These are phyloP conservation scores for Neotoma lepida DNA, from an alignment of 2,113 vertebrate species.

Conservation along the genomic window DNA sequence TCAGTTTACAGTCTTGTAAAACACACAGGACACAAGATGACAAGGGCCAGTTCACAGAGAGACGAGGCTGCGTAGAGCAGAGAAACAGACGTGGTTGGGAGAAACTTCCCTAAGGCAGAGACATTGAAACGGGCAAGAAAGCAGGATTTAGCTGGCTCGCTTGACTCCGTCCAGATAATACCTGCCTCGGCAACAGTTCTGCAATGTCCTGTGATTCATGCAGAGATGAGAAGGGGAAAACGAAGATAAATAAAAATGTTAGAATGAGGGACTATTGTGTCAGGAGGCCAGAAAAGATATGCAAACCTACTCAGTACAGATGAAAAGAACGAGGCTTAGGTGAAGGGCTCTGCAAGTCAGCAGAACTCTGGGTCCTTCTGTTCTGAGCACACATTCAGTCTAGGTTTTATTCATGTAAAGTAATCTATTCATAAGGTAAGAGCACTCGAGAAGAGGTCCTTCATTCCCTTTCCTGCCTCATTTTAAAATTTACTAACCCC, in stretches of 20 bases:
- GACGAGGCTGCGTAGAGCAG: background rate
- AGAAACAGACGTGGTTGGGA: background rate
- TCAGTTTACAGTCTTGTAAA: background rate
- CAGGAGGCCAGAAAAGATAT: constrained; percentile 5
- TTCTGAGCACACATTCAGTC: background rate
- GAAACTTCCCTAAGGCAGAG: background rate
- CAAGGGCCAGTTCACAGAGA: background rate
- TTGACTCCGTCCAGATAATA: background rate
- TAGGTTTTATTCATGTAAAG: background rate
- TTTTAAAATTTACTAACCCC: background rate
- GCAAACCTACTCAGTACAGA: background rate
- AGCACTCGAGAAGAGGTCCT: background rate
- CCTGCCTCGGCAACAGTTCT: background rate
- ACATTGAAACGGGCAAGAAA: background rate
- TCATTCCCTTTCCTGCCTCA: background rate
- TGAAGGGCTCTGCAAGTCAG: background rate
- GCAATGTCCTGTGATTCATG: background rate
- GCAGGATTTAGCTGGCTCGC: background rate
- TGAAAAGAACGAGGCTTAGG: background rate
- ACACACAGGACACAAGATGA: background rate
- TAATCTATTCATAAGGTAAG: constrained; percentile 1
- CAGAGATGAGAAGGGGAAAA: background rate
- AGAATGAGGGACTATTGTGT: background rate
- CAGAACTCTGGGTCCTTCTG: background rate
- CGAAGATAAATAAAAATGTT: background rate